These are phyloP conservation scores for Climacteris rufus DNA, from an alignment of 2,113 vertebrate species.

Conservation along the genomic window DNA sequence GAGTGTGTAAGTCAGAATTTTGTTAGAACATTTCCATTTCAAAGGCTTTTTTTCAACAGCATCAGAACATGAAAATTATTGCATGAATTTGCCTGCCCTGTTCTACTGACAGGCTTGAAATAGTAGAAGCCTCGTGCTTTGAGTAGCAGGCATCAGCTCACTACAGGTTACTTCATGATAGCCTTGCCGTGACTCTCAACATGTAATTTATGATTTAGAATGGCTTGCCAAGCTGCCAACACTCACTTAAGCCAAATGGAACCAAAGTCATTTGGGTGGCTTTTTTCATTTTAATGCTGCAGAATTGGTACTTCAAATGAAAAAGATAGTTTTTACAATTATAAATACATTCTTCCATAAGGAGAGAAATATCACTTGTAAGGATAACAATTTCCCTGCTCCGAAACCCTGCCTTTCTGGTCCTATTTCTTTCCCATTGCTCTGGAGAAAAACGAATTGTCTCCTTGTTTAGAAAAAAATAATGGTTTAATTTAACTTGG, in stretches of 20 bases:
- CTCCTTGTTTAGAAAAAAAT: neutral
- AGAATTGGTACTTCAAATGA: neutral
- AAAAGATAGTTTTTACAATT: neutral
- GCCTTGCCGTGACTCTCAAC: neutral
- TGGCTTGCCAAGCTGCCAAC: neutral
- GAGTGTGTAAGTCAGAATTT: neutral
- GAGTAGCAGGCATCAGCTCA: neutral
- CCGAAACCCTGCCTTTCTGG: neutral
- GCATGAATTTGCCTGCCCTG: neutral
- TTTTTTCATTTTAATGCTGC: neutral
- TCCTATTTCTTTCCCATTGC: neutral
- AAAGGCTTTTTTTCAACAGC: neutral
- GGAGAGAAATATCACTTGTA: neutral
- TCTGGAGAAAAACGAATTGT: neutral
- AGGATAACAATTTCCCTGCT: neutral
- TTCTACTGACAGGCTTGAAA: neutral
- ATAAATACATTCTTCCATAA: neutral
- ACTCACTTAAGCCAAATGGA: neutral
- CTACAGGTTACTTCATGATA: neutral
- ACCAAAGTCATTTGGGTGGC: neutral
- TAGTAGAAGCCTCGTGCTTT: neutral
- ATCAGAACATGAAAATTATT: neutral
- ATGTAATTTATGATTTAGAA: neutral
- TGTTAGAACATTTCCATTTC: neutral
- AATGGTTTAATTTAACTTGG: neutral